Conservation (phyloP, 53 echinoderm and acorn worm species). For the Pentamera pediparva region DNA sequence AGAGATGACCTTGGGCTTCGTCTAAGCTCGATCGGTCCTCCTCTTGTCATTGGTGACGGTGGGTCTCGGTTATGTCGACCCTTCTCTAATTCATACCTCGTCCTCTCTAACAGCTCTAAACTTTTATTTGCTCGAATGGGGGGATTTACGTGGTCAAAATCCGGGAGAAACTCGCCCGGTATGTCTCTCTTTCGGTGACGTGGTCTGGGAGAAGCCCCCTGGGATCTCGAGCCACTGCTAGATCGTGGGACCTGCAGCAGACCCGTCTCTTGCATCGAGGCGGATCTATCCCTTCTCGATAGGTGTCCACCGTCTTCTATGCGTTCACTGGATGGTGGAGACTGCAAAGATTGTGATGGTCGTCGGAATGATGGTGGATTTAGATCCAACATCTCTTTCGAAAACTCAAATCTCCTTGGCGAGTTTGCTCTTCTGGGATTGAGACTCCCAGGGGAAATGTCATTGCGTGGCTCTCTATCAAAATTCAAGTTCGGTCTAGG, state of each 20-base stretch:
- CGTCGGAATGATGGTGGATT: slow-evolving; percentile 12
- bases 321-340: background rate
- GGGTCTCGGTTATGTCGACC: background rate
- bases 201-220: slow-evolving; percentile 18
- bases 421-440: slow-evolving; percentile 25
- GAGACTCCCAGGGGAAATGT: background rate
- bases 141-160: slow-evolving; percentile 7
- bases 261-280: slow-evolving; percentile 39
- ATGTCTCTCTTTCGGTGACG: slow-evolving; percentile 17
- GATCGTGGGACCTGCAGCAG: slow-evolving; percentile 27
- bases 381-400: slow-evolving; percentile 12
- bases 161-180: slow-evolving; percentile 4
- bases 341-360: slow-evolving; percentile 26
- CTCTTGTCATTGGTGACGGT: slow-evolving; percentile 14
- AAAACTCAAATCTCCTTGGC: slow-evolving; percentile 3
- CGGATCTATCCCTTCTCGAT: slow-evolving; percentile 20
- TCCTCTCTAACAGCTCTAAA: slow-evolving; percentile 15
- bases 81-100: slow-evolving; percentile 16
- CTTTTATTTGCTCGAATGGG: slow-evolving; percentile 14
- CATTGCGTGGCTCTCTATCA: slow-evolving; percentile 2
- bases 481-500: slow-evolving; percentile 29
- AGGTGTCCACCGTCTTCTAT: slow-evolving; percentile 19
- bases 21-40: background rate
- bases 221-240: slow-evolving; percentile 28
- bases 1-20: slow-evolving; percentile 18